A percentile compares a stretch with the other conserved stretches of the same genome.
phyloP scores from a whole-genome alignment of 2,888 invertebrate genomes.

The Holacanthella duospinosa region DNA sequence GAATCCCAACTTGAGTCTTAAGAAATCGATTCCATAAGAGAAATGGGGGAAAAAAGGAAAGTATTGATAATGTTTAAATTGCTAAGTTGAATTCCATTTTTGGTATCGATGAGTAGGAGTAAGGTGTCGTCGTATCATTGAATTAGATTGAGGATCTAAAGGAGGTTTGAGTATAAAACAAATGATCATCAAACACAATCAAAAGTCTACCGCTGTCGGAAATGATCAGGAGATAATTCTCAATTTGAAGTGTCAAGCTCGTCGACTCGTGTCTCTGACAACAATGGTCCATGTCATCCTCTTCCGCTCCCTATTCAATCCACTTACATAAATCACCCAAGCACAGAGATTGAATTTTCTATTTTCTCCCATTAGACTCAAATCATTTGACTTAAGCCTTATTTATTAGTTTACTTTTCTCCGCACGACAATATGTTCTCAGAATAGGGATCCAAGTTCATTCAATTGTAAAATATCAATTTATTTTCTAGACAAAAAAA shows the following conservation, averaged over 20 bases:
- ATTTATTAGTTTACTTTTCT: slow-evolving; percentile 6
- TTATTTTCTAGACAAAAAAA: background rate
- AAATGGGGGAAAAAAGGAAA: background rate
- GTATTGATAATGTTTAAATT: background rate
- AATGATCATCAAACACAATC: slow-evolving; percentile 16
- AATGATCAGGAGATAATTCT: slow-evolving; percentile 36
- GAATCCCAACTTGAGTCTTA: no score
- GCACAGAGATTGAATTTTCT: slow-evolving; percentile 9
- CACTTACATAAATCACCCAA: slow-evolving; percentile 6
- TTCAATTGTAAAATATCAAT: background rate
- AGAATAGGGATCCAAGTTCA: background rate
- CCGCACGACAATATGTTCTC: background rate
- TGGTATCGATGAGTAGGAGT: no score
- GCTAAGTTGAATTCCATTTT: background rate
- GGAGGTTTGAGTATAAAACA: no score
- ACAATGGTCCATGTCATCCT: no score
- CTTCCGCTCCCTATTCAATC: background rate
- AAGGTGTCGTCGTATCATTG: no score
- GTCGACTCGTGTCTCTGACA: background rate
- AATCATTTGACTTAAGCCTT: background rate
- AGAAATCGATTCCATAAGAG: no score
- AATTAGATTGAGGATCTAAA: background rate
- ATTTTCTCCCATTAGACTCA: slow-evolving; percentile 7
- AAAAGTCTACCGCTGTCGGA: slow-evolving; percentile 28
- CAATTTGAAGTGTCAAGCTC: slow-evolving; percentile 25